Conservation (phyloP, 2,888 invertebrate genomes). For the Apotomis betuletana region DNA sequence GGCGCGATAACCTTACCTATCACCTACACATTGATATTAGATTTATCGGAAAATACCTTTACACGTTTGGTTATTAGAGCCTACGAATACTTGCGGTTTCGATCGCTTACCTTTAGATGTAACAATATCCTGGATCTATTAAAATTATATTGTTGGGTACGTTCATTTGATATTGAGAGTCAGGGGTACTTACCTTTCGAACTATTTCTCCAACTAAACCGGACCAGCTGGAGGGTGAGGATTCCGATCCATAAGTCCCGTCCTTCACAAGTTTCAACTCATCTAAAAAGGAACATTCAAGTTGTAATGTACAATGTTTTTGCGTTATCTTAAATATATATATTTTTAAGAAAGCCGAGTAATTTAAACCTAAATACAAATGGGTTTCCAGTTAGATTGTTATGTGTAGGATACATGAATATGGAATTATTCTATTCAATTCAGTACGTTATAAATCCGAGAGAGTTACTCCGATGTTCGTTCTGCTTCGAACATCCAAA, state of each 20-base stretch:
- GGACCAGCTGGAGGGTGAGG: slow-evolving; percentile 92
- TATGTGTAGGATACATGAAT: background rate
- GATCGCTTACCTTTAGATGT: background rate
- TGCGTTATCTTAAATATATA: too few species aligned
- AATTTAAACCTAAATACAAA: too few species aligned
- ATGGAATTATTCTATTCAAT: background rate
- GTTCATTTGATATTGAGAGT: background rate
- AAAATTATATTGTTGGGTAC: background rate
- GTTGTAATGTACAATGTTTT: too few species aligned
- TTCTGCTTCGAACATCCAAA: too few species aligned
- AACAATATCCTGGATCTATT: background rate
- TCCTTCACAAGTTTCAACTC: slow-evolving; percentile 93
- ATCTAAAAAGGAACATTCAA: slow-evolving; percentile 82
- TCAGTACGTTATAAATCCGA: too few species aligned
- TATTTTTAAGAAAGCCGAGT: too few species aligned
- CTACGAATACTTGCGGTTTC: background rate
- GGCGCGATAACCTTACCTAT: background rate
- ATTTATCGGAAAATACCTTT: background rate
- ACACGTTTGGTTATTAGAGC: background rate
- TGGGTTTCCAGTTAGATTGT: too few species aligned
- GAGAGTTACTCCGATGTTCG: too few species aligned
- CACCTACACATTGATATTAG: background rate
- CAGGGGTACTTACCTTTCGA: slow-evolving; percentile 87
- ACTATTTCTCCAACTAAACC: slow-evolving; percentile 94
- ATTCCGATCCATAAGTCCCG: slow-evolving; percentile 91